phyloP scores from a whole-genome alignment of 2,888 invertebrate genomes.

The Adelognathus sp. region DNA sequence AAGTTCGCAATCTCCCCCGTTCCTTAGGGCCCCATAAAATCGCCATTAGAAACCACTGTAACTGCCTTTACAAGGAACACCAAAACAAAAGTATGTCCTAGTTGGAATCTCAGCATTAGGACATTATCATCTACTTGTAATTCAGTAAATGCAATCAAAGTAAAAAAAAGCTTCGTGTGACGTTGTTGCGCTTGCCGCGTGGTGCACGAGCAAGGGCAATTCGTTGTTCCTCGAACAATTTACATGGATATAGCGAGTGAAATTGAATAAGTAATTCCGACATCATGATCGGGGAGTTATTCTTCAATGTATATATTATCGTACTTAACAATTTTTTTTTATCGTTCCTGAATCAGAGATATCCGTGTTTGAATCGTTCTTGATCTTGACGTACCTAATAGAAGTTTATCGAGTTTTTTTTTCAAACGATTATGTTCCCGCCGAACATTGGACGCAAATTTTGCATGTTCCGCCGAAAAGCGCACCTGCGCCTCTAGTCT shows the following conservation, averaged over 20 bases:
- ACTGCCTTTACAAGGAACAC: constrained; percentile 51
- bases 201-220: constrained; percentile 41
- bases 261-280: constrained; percentile 27
- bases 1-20: neutral
- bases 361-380: constrained; percentile 11
- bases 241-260: neutral
- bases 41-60: constrained; percentile 17
- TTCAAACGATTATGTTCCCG: neutral
- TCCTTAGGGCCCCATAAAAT: neutral
- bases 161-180: constrained; percentile 19
- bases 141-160: constrained; percentile 1
- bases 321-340: constrained; percentile 23
- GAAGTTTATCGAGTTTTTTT: neutral
- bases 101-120: constrained; percentile 21
- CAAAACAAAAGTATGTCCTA: constrained; percentile 17
- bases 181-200: constrained; percentile 9
- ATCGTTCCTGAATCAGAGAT: constrained; percentile 34
- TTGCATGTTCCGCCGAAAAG: neutral
- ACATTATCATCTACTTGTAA: too few relatives aligned
- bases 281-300: constrained; percentile 11
- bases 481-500: constrained; percentile 2
- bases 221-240: constrained; percentile 24
- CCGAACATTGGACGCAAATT: neutral
- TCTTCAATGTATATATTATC: constrained; percentile 8
- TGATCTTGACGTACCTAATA: constrained; percentile 27